Percentiles rank a stretch among this genome's conserved stretches.
These are phyloP conservation scores for Danio aesculapii DNA, from an alignment of 2,797 vertebrate genomes.

Conservation along the genomic window DNA sequence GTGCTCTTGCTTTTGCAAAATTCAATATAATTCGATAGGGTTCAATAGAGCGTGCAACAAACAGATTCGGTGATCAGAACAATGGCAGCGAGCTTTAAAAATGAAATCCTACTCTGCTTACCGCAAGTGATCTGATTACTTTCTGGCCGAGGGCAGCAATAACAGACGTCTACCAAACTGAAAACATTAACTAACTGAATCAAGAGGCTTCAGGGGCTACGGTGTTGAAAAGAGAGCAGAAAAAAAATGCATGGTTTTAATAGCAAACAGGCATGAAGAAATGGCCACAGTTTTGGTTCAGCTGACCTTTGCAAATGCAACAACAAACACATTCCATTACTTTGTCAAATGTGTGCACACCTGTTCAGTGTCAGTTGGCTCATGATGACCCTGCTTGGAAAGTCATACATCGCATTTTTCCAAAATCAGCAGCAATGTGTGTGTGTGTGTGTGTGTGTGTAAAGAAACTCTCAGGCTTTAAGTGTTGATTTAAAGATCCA, in stretches of 20 bases:
- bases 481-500: slow-evolving; percentile 9
- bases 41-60: slow-evolving; percentile 26
- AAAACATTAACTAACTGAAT: slow-evolving; percentile 29
- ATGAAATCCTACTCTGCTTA: slow-evolving; percentile 40
- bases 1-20: slow-evolving; percentile 28
- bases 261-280: neutral
- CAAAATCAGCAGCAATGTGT: neutral
- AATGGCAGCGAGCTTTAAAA: slow-evolving; percentile 36
- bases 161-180: slow-evolving; percentile 28
- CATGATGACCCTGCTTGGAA: neutral
- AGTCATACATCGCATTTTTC: neutral
- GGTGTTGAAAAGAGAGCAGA: neutral
- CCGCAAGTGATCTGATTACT: slow-evolving; percentile 38
- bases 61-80: slow-evolving; percentile 27
- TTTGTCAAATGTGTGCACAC: slow-evolving; percentile 24
- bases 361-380: slow-evolving; percentile 41
- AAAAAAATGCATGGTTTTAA: slow-evolving; percentile 18
- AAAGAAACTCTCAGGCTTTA: neutral
- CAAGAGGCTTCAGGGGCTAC: slow-evolving; percentile 16
- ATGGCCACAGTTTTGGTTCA: slow-evolving; percentile 12
- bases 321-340: slow-evolving; percentile 45
- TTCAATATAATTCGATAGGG: slow-evolving; percentile 39
- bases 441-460: slow-evolving; percentile 10
- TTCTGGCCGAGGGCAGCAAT: slow-evolving; percentile 22
- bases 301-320: slow-evolving; percentile 40